These are phyloP conservation scores for Perccottus glenii DNA, from an alignment of 2,113 vertebrate genomes.

Conservation along the genomic window DNA sequence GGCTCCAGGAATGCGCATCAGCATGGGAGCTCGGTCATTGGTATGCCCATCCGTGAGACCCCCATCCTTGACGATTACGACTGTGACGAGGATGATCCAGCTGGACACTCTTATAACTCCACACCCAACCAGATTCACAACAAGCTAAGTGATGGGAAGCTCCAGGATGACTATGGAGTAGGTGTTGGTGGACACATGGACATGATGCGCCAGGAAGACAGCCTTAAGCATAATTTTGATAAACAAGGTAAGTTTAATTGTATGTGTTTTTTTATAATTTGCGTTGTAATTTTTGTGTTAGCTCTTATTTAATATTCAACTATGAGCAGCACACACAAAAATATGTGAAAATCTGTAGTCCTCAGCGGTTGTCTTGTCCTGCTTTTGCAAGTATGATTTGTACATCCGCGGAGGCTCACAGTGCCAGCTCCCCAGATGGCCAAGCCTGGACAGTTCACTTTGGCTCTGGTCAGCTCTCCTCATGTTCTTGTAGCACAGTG, in stretches of 20 bases:
- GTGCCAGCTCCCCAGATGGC: slow-evolving; percentile 68
- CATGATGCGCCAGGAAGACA: slow-evolving; percentile 84
- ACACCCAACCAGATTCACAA: slow-evolving; percentile 73
- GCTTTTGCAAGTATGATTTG: slow-evolving; percentile 38
- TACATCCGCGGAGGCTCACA: slow-evolving; percentile 36
- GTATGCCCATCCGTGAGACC: slow-evolving; percentile 95
- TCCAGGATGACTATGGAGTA: slow-evolving; percentile 85
- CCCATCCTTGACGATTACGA: slow-evolving; percentile 97
- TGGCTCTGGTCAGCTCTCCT: slow-evolving; percentile 42
- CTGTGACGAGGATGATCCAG: slow-evolving; percentile 89
- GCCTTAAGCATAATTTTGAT: slow-evolving; percentile 84
- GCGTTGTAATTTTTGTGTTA: background rate
- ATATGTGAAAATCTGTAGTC: slow-evolving; percentile 36
- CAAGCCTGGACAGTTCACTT: slow-evolving; percentile 50
- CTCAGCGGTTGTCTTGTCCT: slow-evolving; percentile 39
- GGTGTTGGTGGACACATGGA: slow-evolving; percentile 74
- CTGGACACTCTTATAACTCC: slow-evolving; percentile 71
- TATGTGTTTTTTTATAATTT: background rate
- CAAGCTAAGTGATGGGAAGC: slow-evolving; percentile 78
- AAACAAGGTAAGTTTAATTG: slow-evolving; percentile 85
- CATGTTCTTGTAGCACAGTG: slow-evolving; percentile 48
- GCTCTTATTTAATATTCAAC: slow-evolving; percentile 4
- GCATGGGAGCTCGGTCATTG: slow-evolving; percentile 90
- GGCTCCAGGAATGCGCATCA: slow-evolving; percentile 84
- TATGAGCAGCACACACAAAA: slow-evolving; percentile 10